Evolutionary conservation across 2,888 invertebrate genomes (phyloP), one percentile per base, ranked within the genome.

Genomic region (Heliconius ismenius): DNA sequence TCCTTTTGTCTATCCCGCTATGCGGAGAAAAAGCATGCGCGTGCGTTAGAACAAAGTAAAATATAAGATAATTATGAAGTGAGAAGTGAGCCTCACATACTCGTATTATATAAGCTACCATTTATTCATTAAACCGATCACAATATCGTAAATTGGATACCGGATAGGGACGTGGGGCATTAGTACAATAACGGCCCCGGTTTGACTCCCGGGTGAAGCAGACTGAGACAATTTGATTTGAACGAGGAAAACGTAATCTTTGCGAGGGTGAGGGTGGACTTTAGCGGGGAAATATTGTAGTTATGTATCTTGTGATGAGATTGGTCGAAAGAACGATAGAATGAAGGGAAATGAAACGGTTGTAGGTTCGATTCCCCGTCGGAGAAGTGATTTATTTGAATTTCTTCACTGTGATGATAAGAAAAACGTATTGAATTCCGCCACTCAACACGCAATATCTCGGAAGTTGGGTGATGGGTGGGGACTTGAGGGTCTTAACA

Each of bases 151-250:
- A 77, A 77, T 77, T 75, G 77, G 60, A 75, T 72, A 21, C 60
- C 58, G 73, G 70, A 64, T 74, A 77, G 74, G 67, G 67, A 72
- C 49, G 65, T 67, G 36, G 49, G 68, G 75, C 64, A 77, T 75
- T 76, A 77, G 74, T 39, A 77, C 79, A 79, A 76, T 79, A 73
- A 69, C 36, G 80, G 80, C 80, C 75, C 78, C 75, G 78, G 74
- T 81, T 83, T 83, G 81, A 82, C 73, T 83, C 83, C 81, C 82
- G 82, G 79, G 83, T 83, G 84, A 81, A 82, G 81, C 82, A 86
- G 85, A 85, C 85, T 84, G 84, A 82, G 83, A 86, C 85, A 85
- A 86, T 86, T 85, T 81, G 84, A 85, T 86, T 86, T 85, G 83
- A 83, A 83, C 84, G 81, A 79, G 81, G 80, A 76, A 82, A 81